Conservation (phyloP, 2,113 vertebrate species). For the Gambusia holbrooki region DNA sequence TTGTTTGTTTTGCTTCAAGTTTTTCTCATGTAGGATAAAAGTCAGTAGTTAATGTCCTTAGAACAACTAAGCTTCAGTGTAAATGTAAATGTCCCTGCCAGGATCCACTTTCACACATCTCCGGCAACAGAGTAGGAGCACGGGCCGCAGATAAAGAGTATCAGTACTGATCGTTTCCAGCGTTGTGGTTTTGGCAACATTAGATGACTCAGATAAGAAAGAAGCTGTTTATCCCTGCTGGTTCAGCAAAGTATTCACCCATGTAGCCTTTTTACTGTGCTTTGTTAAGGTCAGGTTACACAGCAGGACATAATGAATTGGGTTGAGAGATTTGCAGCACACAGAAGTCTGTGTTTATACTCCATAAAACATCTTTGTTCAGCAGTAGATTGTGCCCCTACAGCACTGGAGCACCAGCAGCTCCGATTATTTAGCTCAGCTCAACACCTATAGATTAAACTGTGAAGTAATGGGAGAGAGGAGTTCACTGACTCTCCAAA, state of each 20-base stretch:
- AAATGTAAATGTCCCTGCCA: constrained; percentile 40
- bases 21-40: constrained; percentile 36
- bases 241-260: constrained; percentile 31
- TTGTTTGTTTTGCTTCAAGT: constrained; percentile 13
- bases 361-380: constrained; percentile 17
- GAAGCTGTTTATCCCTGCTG: constrained; percentile 50
- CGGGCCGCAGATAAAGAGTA: constrained; percentile 58
- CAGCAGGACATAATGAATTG: constrained; percentile 35
- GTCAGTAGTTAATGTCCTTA: constrained; percentile 22
- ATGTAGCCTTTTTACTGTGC: constrained; percentile 38
- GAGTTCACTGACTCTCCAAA: constrained; percentile 12
- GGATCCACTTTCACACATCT: constrained; percentile 70
- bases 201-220: constrained; percentile 63
- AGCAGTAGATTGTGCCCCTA: not conserved
- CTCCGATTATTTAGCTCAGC: constrained; percentile 7
- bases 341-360: constrained; percentile 16
- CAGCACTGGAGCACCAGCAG: constrained; percentile 8
- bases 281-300: constrained; percentile 60
- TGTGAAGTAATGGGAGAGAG: constrained; percentile 1
- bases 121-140: constrained; percentile 54
- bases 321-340: constrained; percentile 47
- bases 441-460: constrained; percentile 10
- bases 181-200: constrained; percentile 70
- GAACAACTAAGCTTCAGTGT: constrained; percentile 40
- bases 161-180: constrained; percentile 56